These are phyloP conservation scores for Druon quercuslanigerum DNA, from an alignment of 1,140 invertebrate species.

Conservation along the genomic window DNA sequence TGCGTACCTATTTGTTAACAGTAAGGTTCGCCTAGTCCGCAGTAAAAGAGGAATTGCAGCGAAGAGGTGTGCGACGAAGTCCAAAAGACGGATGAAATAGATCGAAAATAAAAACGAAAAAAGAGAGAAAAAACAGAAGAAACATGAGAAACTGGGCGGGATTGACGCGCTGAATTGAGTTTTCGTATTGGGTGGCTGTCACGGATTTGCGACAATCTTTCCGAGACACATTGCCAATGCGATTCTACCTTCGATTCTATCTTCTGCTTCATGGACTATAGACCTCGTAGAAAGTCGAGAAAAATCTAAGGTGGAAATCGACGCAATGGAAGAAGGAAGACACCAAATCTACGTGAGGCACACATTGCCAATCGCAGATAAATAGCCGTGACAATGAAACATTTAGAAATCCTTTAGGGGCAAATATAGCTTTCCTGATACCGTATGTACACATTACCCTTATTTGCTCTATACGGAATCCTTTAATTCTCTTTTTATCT, in stretches of 20 bases:
- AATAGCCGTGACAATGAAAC: conserved; percentile 10
- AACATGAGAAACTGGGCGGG: conserved; percentile 23
- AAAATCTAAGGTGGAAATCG: neutral
- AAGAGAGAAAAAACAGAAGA: neutral
- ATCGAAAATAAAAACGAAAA: neutral
- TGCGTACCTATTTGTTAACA: neutral
- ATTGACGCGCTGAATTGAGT: conserved; percentile 35
- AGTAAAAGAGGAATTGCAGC: conserved; percentile 14
- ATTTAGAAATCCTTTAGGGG: conserved; percentile 12
- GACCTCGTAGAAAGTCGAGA: conserved; percentile 22
- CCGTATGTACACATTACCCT: neutral
- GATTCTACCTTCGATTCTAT: conserved; percentile 27
- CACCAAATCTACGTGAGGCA: neutral
- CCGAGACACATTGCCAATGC: conserved; percentile 29
- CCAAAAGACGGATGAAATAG: conserved; percentile 5
- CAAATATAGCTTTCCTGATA: neutral
- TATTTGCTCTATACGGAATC: neutral
- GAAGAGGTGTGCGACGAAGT: conserved; percentile 9
- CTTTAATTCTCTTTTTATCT: neutral
- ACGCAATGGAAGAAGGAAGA: neutral
- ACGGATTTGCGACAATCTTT: conserved; percentile 37
- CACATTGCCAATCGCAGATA: conserved; percentile 8
- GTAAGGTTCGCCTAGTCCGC: conserved; percentile 2
- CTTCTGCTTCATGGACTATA: conserved; percentile 19
- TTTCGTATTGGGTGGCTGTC: conserved; percentile 33